Percentiles rank a stretch among this genome's conserved stretches.
These are phyloP conservation scores for Diplolepis rosae DNA, from an alignment of 2,888 invertebrate genomes.

Conservation along the genomic window DNA sequence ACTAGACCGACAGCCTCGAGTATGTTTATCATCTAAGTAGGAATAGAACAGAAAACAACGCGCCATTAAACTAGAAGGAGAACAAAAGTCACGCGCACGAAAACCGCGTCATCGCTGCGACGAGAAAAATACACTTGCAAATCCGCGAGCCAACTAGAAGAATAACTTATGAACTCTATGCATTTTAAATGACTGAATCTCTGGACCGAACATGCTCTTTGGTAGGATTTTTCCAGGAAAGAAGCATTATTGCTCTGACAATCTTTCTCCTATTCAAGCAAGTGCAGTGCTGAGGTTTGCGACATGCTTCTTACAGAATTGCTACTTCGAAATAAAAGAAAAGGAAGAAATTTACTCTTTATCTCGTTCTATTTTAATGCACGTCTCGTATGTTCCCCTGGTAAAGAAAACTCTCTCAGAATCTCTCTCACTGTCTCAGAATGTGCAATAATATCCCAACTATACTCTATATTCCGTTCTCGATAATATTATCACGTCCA, in stretches of 20 bases:
- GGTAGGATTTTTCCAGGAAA: conserved; percentile 58
- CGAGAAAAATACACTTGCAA: conserved; percentile 35
- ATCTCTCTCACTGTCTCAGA: neutral
- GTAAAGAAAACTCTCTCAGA: conserved; percentile 6
- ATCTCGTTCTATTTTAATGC: neutral
- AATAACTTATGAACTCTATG: conserved; percentile 71
- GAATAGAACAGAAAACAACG: conserved; percentile 9
- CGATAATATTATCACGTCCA: neutral
- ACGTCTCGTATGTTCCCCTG: neutral
- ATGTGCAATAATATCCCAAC: conserved; percentile 11
- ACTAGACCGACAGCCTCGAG: conserved; percentile 17
- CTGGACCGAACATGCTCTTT: conserved; percentile 64
- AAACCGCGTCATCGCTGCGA: conserved; percentile 34
- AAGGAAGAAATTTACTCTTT: neutral
- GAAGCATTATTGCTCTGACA: conserved; percentile 68
- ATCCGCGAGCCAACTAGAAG: conserved; percentile 56
- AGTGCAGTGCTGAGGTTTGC: conserved; percentile 9
- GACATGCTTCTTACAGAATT: conserved; percentile 4
- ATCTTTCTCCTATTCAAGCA: conserved; percentile 47
- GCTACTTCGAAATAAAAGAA: neutral
- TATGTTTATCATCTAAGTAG: conserved; percentile 21
- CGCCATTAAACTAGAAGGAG: conserved; percentile 7
- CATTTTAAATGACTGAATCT: conserved; percentile 70
- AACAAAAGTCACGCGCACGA: conserved; percentile 30
- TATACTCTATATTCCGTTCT: neutral